Base-by-base conservation (phyloP, 2,113 vertebrate genomes). In the Coracopsis vasa region DNA sequence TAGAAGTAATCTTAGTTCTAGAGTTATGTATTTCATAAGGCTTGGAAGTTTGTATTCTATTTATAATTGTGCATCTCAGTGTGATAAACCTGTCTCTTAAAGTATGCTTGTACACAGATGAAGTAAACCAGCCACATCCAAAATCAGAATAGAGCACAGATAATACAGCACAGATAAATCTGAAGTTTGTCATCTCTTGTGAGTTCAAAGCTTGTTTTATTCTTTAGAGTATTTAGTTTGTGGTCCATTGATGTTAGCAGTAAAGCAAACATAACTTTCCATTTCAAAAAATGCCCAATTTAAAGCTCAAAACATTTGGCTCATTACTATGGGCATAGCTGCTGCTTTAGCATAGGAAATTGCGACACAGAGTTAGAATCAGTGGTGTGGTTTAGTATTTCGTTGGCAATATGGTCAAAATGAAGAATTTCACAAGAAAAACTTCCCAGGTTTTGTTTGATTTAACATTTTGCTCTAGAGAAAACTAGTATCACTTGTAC, bases 121-220 rank as follows among this genome's bases (percentile, higher is more conserved):
- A 53, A 67, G 50, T 41, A 94, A 84, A 56, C 6, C 65, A 91
- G 47, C 31, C 60, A 60, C 61, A 60, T 41, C 14, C 58, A 84
- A 92, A 91, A 74, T 67, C 56, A 60, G 65, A 51, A 33, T 3
- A 50, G 53, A 67, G 33, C 54, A 58, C 54, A 58, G 33, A 39
- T 16, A 74, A 29, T 19, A 45, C 3, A 62, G 25, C 24, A 13
- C 3, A 82, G 56, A 39, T 71, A 82, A 65, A 81, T 67, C 31
- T 61, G 39, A 91, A 78, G 20, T 60, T 82, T 74, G 54, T 61
- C 37, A 60, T 78, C 50, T 78, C 31, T 25, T 81, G 16, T 13
- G 56, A 74, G 35, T 74, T 89, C 70, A 81, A 45, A 89, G 11
- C 9, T 89, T 80, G 33, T 80, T 93, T 86, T 45, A 58, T 64